phyloP scores from a whole-genome alignment of 2,113 vertebrate genomes.

The Grallaria varia region DNA sequence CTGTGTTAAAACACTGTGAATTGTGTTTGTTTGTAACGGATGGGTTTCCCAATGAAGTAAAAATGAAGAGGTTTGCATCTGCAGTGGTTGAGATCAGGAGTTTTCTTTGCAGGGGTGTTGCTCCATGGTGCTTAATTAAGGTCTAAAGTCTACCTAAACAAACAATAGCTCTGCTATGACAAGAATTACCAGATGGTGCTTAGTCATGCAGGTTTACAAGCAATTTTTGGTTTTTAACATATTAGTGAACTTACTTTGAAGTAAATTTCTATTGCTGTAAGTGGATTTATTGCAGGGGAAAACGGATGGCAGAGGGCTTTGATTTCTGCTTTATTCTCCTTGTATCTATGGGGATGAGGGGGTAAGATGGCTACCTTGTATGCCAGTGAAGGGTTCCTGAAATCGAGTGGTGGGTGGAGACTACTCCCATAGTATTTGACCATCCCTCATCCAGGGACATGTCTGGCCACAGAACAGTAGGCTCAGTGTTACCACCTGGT shows the following conservation, averaged over 20 bases:
- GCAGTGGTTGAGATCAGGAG: not conserved
- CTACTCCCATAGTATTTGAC: not conserved
- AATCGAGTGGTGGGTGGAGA: accelerated
- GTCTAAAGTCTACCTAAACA: conserved; percentile 36
- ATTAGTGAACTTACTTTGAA: not conserved
- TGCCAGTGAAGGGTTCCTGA: not conserved
- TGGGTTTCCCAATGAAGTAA: not conserved
- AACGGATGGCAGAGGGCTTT: not conserved
- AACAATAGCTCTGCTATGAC: not conserved
- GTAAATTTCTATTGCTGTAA: not conserved
- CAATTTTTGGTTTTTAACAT: not conserved
- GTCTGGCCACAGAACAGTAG: not conserved
- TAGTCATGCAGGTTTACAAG: not conserved
- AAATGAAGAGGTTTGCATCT: not conserved
- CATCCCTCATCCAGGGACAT: not conserved
- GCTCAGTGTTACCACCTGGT: not conserved
- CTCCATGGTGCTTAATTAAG: conserved; percentile 27
- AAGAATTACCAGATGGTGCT: not conserved
- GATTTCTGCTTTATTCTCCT: not conserved
- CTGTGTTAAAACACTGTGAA: not conserved
- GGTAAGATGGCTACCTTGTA: not conserved
- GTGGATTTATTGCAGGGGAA: not conserved
- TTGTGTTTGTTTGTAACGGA: not conserved
- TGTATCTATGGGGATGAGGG: not conserved
- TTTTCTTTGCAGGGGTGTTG: not conserved